These are phyloP conservation scores for Callosobruchus maculatus DNA, from an alignment of 2,888 invertebrate genomes.

Conservation along the genomic window DNA sequence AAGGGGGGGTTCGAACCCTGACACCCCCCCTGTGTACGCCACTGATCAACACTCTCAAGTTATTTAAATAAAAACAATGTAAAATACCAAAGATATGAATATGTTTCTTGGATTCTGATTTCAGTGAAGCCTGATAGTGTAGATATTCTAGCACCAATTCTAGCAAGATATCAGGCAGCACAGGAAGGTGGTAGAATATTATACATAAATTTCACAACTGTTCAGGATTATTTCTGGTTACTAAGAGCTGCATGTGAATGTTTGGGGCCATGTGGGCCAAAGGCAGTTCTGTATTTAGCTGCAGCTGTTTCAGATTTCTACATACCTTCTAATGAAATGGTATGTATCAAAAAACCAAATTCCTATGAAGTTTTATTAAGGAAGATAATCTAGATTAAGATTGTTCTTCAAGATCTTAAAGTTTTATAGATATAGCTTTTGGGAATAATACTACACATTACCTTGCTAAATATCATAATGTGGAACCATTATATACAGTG, in stretches of 20 bases:
- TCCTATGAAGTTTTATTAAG: too few species aligned
- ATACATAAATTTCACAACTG: conserved; percentile 76
- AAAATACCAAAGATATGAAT: too few species aligned
- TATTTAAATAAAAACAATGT: too few species aligned
- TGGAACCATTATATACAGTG: too few species aligned
- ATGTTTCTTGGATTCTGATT: conserved; percentile 17
- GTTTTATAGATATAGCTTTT: too few species aligned
- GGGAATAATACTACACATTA: too few species aligned
- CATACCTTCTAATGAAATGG: conserved; percentile 88
- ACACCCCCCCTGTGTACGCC: too few species aligned
- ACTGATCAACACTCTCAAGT: too few species aligned
- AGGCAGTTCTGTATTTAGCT: conserved; percentile 86
- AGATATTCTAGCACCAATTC: conserved; percentile 66
- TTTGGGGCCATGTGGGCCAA: conserved; percentile 62
- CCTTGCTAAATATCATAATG: too few species aligned
- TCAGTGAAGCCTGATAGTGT: conserved; percentile 70
- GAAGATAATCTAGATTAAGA: too few species aligned
- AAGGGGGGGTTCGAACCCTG: too few species aligned
- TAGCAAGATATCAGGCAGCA: conserved; percentile 77
- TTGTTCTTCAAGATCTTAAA: too few species aligned
- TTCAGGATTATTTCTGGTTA: conserved; percentile 91
- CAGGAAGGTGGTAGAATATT: conserved; percentile 70
- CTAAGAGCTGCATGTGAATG: conserved; percentile 78
- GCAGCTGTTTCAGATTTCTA: conserved; percentile 99
- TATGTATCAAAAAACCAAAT: conserved; percentile 50